phyloP scores from a whole-genome alignment of 2,888 invertebrate species.

The Hylaea fasciaria region DNA sequence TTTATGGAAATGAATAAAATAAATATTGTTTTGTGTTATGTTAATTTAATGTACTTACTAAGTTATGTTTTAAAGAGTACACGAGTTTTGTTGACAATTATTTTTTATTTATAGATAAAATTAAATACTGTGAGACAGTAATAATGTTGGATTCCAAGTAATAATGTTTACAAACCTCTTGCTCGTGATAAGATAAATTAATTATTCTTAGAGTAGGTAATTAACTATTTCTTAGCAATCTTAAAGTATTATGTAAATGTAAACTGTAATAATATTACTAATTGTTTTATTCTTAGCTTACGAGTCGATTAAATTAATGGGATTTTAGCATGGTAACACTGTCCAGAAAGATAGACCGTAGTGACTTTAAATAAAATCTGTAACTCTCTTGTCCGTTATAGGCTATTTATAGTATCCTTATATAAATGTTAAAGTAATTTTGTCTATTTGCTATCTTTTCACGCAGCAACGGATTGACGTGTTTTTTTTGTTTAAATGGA shows the following conservation, averaged over 20 bases:
- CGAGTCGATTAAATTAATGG: not conserved
- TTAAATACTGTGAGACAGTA: conserved; percentile 50
- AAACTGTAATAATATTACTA: conserved; percentile 18
- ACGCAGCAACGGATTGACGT: too few relatives aligned
- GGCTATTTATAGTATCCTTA: too few relatives aligned
- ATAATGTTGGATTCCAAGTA: conserved; percentile 41
- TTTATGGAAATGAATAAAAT: too few relatives aligned
- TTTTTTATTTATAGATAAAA: conserved; percentile 15
- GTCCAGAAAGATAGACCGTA: too few relatives aligned
- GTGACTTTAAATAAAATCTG: too few relatives aligned
- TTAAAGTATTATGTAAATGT: conserved; percentile 41
- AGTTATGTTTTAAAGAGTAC: not conserved
- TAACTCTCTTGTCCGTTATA: too few relatives aligned
- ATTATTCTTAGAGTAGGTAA: conserved; percentile 28
- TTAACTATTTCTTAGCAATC: conserved; percentile 40
- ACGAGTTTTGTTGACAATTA: not conserved
- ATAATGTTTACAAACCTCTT: conserved; percentile 28
- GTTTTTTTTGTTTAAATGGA: too few relatives aligned
- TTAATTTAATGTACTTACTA: not conserved
- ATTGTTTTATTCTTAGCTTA: conserved; percentile 4
- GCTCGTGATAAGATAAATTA: conserved; percentile 49
- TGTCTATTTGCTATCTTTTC: too few relatives aligned
- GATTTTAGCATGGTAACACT: conserved; percentile 5
- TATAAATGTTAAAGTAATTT: too few relatives aligned
- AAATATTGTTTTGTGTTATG: too few relatives aligned